Evolutionary conservation across 2,797 vertebrate species (phyloP).

Genomic region (Dromococcyx pavoninus): DNA sequence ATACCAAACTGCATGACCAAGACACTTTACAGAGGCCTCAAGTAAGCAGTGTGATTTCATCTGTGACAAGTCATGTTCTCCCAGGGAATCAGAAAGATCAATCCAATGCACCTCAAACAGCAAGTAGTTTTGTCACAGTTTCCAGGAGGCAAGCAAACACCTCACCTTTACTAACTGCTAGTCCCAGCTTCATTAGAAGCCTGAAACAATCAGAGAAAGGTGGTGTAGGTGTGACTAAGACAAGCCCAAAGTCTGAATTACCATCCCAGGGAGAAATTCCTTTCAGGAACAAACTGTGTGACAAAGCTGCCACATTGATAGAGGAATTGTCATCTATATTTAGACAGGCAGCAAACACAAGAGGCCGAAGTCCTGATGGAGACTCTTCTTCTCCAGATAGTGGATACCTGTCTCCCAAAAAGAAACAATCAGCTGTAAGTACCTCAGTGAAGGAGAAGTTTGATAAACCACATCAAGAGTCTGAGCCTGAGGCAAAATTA

Average conservation of each 20-base stretch:
- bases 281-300: slow-evolving; percentile 85
- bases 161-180: slow-evolving; percentile 64
- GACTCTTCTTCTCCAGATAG: slow-evolving; percentile 96
- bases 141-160: slow-evolving; percentile 54
- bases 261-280: slow-evolving; percentile 74
- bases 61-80: background rate
- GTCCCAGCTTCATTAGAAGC: slow-evolving; percentile 77
- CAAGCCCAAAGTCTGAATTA: slow-evolving; percentile 70
- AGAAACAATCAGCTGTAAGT: slow-evolving; percentile 64
- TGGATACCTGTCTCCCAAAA: slow-evolving; percentile 91
- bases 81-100: background rate
- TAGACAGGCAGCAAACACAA: slow-evolving; percentile 81
- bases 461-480: slow-evolving; percentile 30
- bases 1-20: background rate
- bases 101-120: slow-evolving; percentile 63
- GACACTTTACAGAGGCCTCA: background rate
- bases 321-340: slow-evolving; percentile 97
- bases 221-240: background rate
- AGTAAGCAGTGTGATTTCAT: background rate
- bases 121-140: slow-evolving; percentile 31
- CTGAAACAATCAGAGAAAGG: slow-evolving; percentile 65
- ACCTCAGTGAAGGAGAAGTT: slow-evolving; percentile 62
- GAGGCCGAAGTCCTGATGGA: slow-evolving; percentile 83
- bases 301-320: slow-evolving; percentile 91
- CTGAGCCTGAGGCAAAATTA: slow-evolving; percentile 27